Conservation (phyloP, 2,888 invertebrate genomes). For the Sinotaia quadrata region DNA sequence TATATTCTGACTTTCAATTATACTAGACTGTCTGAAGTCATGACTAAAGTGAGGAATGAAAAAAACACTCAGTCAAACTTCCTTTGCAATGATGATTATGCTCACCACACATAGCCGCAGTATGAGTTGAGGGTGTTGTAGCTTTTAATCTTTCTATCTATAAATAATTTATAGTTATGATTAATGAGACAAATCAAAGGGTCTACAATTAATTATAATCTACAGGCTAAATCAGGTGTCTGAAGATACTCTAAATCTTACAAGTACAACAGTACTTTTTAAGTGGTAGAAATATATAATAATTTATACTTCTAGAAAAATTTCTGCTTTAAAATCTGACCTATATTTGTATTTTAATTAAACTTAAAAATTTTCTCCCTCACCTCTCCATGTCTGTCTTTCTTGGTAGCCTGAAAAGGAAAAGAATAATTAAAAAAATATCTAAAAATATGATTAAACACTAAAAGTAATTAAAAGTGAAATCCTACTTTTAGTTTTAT, state of each 20-base stretch:
- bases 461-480: not conserved
- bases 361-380: constrained; percentile 73
- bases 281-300: not conserved
- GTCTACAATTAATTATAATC: too few relatives aligned
- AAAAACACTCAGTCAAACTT: too few relatives aligned
- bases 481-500: not conserved
- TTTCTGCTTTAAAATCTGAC: not conserved
- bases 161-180: too few relatives aligned
- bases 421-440: constrained; percentile 13
- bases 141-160: too few relatives aligned
- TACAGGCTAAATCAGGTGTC: too few relatives aligned
- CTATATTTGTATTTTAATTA: not conserved
- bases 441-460: not conserved
- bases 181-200: too few relatives aligned
- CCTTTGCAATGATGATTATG: too few relatives aligned
- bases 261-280: not conserved
- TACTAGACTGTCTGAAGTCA: too few relatives aligned
- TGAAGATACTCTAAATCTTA: not conserved
- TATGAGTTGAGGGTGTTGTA: too few relatives aligned
- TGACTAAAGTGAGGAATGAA: too few relatives aligned
- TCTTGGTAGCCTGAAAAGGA: constrained; percentile 84
- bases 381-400: constrained; percentile 98
- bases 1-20: too few relatives aligned
- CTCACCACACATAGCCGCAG: too few relatives aligned
- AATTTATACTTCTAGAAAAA: not conserved